These are phyloP conservation scores for Mylabris sibirica DNA, from an alignment of 2,888 invertebrate genomes.

Conservation along the genomic window DNA sequence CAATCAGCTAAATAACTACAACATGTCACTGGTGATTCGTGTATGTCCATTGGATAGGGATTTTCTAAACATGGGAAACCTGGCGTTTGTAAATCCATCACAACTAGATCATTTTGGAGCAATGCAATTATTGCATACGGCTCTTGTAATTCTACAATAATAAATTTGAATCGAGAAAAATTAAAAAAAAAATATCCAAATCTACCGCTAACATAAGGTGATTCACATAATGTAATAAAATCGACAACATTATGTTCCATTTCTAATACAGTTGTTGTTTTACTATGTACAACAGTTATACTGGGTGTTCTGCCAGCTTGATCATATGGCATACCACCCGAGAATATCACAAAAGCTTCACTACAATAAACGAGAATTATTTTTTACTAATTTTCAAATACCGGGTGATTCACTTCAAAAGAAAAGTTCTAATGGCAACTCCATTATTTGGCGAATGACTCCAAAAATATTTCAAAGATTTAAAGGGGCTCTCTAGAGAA, in stretches of 20 bases:
- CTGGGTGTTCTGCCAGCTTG: constrained; percentile 89
- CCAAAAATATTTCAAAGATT: no score
- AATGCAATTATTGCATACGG: constrained; percentile 98
- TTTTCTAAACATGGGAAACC: constrained; percentile 99
- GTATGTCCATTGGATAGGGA: constrained; percentile 99
- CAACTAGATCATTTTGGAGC: constrained; percentile 96
- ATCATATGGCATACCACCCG: constrained; percentile 93
- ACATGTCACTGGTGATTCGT: constrained; percentile 98
- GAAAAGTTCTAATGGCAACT: no score
- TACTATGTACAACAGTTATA: constrained; percentile 95
- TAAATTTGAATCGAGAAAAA: constrained; percentile 18
- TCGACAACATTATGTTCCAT: constrained; percentile 99
- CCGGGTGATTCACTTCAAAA: no score
- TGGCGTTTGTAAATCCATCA: constrained; percentile 92
- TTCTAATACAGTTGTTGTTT: constrained; percentile 96
- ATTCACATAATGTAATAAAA: constrained; percentile 95
- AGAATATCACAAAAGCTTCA: constrained; percentile 95
- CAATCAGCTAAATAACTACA: constrained; percentile 98
- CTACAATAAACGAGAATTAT: constrained; percentile 63
- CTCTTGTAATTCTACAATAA: constrained; percentile 94
- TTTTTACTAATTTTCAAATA: no score
- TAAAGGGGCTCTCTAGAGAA: no score
- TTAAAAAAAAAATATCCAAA: constrained; percentile 26
- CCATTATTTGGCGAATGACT: no score
- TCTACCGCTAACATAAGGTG: constrained; percentile 90